Percentiles rank a stretch among this genome's conserved stretches.
phyloP scores from a whole-genome alignment of 2,113 vertebrate genomes.

The Noctilio leporinus region DNA sequence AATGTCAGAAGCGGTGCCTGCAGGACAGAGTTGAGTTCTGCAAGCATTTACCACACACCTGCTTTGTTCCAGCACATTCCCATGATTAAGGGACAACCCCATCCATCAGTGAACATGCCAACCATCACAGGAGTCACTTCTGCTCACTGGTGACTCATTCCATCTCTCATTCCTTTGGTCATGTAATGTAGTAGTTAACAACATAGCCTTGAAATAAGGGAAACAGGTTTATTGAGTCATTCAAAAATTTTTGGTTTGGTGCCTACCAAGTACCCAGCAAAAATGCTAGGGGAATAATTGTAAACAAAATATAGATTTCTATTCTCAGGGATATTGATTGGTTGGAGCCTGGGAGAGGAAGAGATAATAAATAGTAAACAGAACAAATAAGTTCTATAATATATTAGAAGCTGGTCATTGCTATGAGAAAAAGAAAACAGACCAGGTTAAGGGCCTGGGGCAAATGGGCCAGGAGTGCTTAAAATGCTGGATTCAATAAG shows the following conservation, averaged over 20 bases:
- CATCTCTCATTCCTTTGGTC: not conserved
- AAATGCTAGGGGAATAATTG: not conserved
- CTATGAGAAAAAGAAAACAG: not conserved
- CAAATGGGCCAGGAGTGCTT: not conserved
- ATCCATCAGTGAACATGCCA: not conserved
- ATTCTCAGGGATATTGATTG: not conserved
- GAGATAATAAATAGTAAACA: not conserved
- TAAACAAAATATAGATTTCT: not conserved
- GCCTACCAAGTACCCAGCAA: not conserved
- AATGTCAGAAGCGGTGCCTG: not conserved
- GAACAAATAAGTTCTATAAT: not conserved
- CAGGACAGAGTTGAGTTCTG: not conserved
- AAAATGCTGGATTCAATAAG: not conserved
- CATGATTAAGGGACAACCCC: not conserved
- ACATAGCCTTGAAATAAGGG: not conserved
- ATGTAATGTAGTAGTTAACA: not conserved
- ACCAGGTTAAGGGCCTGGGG: not conserved
- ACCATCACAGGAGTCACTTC: not conserved
- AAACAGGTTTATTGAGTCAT: not conserved
- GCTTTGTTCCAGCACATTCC: not conserved
- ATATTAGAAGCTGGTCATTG: not conserved
- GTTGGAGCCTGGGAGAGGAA: not conserved
- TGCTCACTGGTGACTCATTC: not conserved
- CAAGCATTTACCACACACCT: not conserved
- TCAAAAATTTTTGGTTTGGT: not conserved